Evolutionary conservation across 2,888 invertebrate genomes (phyloP).

Genomic region (Acleris cristana): DNA sequence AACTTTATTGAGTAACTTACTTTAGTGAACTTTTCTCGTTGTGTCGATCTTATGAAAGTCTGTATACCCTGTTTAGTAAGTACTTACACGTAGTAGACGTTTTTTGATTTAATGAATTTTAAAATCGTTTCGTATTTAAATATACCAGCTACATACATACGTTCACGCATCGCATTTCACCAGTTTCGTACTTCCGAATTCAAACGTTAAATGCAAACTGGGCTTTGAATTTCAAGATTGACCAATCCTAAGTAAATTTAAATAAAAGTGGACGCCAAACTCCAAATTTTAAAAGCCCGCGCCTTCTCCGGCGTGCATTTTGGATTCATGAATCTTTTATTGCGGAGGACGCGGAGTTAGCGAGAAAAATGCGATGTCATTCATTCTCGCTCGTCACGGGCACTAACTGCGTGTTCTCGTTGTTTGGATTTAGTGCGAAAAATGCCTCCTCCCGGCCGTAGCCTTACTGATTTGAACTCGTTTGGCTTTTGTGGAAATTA

Average conservation of each 20-base stretch:
- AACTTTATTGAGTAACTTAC: too few species aligned
- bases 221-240: not conserved
- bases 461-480: conserved; percentile 43
- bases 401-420: conserved; percentile 76
- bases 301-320: conserved; percentile 63
- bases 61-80: too few species aligned
- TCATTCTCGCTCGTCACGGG: conserved; percentile 77
- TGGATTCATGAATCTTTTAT: conserved; percentile 80
- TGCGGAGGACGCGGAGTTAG: conserved; percentile 68
- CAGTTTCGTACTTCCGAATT: too few species aligned
- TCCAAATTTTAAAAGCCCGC: conserved; percentile 55
- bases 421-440: conserved; percentile 74
- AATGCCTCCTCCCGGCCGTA: conserved; percentile 60
- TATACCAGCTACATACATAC: too few species aligned
- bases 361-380: conserved; percentile 77
- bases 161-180: too few species aligned
- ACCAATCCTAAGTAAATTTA: not conserved
- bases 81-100: too few species aligned
- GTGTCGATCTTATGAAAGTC: too few species aligned
- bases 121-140: too few species aligned
- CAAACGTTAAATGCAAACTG: too few species aligned
- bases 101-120: too few species aligned
- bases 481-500: conserved; percentile 25
- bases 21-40: too few species aligned
- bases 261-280: not conserved